A percentile compares a stretch with the other conserved stretches of the same genome.
These are phyloP conservation scores for Phoxinus dragarum DNA, from an alignment of 2,797 vertebrate genomes.

Conservation along the genomic window DNA sequence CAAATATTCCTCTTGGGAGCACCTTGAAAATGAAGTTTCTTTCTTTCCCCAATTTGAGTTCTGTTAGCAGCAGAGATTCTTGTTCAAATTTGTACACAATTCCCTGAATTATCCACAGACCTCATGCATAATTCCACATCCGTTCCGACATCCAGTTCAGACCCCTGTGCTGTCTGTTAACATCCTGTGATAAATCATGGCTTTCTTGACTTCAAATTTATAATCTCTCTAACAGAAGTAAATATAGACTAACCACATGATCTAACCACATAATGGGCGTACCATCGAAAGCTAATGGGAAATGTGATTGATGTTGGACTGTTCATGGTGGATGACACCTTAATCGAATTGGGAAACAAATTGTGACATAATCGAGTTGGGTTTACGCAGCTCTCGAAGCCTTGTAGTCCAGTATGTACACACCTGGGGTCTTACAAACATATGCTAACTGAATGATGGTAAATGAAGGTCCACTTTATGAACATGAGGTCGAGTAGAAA, in stretches of 20 bases:
- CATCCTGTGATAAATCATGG: slow-evolving; percentile 36
- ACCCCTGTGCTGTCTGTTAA: slow-evolving; percentile 26
- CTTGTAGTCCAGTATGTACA: not conserved
- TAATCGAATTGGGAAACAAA: slow-evolving; percentile 2
- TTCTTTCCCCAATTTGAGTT: not conserved
- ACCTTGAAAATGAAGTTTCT: slow-evolving; percentile 10
- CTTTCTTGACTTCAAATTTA: slow-evolving; percentile 24
- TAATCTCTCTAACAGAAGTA: slow-evolving; percentile 27
- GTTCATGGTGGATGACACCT: slow-evolving; percentile 3
- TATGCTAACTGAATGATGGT: slow-evolving; percentile 32
- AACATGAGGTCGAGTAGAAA: slow-evolving; percentile 39
- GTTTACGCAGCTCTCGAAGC: not conserved
- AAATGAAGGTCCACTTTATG: slow-evolving; percentile 31
- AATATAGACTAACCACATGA: slow-evolving; percentile 22
- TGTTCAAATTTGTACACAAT: slow-evolving; percentile 28
- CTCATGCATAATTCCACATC: slow-evolving; percentile 38
- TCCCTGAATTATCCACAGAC: slow-evolving; percentile 6
- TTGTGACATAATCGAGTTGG: slow-evolving; percentile 8
- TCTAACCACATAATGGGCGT: slow-evolving; percentile 7
- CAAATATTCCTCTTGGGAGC: slow-evolving; percentile 10
- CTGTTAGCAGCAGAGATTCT: not conserved
- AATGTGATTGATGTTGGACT: slow-evolving; percentile 26
- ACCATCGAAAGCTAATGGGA: slow-evolving; percentile 33
- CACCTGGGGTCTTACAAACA: not conserved
- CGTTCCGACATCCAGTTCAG: slow-evolving; percentile 20